Evolutionary conservation across 2,888 invertebrate species (phyloP).

Genomic region (Dascillus cervinus): DNA sequence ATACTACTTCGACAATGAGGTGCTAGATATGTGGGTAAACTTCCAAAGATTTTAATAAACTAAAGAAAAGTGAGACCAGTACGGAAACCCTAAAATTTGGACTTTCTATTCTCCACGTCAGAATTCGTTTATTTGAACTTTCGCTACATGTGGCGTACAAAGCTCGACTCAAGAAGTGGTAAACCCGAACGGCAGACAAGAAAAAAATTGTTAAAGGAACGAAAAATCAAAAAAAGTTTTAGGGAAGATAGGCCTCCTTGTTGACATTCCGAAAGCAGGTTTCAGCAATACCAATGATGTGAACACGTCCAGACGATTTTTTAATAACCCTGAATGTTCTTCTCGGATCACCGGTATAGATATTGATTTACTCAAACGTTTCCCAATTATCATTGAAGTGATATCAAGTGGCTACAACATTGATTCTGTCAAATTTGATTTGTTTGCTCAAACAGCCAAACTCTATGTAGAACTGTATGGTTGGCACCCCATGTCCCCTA

Average conservation of each 20-base stretch:
- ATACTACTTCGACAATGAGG: constrained; percentile 26
- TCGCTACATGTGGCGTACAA: no score
- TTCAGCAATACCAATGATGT: constrained; percentile 30
- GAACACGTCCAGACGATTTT: constrained; percentile 29
- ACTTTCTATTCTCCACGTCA: constrained; percentile 4
- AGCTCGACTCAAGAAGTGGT: no score
- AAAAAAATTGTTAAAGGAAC: no score
- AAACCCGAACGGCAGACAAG: no score
- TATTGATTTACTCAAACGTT: no score
- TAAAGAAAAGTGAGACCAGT: constrained; percentile 11
- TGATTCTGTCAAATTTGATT: not conserved
- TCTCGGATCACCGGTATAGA: constrained; percentile 3
- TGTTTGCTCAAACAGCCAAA: constrained; percentile 14
- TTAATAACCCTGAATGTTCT: constrained; percentile 19
- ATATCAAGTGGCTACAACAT: constrained; percentile 4
- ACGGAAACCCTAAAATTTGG: constrained; percentile 1
- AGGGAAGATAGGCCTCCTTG: constrained; percentile 23
- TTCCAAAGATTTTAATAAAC: constrained; percentile 30
- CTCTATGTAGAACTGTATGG: constrained; percentile 22
- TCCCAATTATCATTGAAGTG: not conserved
- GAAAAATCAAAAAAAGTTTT: constrained; percentile 14
- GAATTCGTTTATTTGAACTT: constrained; percentile 4
- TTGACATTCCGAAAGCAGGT: constrained; percentile 25
- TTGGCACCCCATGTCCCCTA: constrained; percentile 25
- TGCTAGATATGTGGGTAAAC: constrained; percentile 32